A percentile compares a stretch with the other conserved stretches of the same genome.
These are phyloP conservation scores for Danio tinwini DNA, from an alignment of 2,797 vertebrate genomes.

Conservation along the genomic window DNA sequence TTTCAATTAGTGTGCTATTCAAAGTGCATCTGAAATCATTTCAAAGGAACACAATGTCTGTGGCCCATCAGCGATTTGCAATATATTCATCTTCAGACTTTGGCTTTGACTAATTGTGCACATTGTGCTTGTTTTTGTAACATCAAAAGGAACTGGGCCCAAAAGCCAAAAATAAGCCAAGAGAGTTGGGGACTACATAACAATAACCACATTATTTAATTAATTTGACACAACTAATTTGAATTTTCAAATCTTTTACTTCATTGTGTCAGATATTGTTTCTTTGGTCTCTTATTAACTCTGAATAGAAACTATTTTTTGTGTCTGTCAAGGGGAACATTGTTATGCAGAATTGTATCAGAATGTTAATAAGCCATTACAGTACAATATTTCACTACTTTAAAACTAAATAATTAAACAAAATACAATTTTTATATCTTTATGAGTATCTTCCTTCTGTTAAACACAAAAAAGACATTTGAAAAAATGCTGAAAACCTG, in stretches of 20 bases:
- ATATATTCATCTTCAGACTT: slow-evolving; percentile 23
- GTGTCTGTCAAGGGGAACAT: neutral
- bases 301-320: slow-evolving; percentile 8
- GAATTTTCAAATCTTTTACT: slow-evolving; percentile 37
- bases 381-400: slow-evolving; percentile 13
- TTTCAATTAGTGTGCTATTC: slow-evolving; percentile 16
- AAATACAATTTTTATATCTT: too few species aligned
- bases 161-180: slow-evolving; percentile 33
- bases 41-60: slow-evolving; percentile 33
- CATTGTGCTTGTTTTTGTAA: slow-evolving; percentile 35
- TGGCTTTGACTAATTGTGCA: slow-evolving; percentile 30
- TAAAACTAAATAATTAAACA: slow-evolving; percentile 19
- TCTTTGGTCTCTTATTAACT: slow-evolving; percentile 27
- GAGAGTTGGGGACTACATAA: slow-evolving; percentile 42
- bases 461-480: too few species aligned
- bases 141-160: neutral
- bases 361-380: slow-evolving; percentile 44
- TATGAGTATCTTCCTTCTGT: too few species aligned
- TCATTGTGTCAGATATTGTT: slow-evolving; percentile 38
- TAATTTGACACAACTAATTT: neutral
- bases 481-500: too few species aligned
- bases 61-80: neutral
- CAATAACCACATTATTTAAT: slow-evolving; percentile 44
- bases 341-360: slow-evolving; percentile 25
- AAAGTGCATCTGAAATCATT: slow-evolving; percentile 29